phyloP scores from a whole-genome alignment of 2,888 invertebrate genomes.

The Nudaria mundana region DNA sequence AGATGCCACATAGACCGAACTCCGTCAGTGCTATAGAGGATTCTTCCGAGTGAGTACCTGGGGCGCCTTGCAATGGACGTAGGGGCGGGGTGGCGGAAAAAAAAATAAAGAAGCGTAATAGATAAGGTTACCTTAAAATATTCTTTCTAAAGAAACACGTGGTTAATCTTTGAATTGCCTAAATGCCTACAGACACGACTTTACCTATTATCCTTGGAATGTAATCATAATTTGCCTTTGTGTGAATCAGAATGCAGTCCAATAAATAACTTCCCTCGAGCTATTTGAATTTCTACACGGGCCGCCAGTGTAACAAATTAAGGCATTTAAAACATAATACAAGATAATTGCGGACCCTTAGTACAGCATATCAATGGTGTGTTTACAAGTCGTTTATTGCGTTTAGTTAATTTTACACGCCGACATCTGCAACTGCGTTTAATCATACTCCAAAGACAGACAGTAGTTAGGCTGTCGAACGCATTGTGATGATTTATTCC shows the following conservation, averaged over 20 bases:
- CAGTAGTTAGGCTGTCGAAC: slow-evolving; percentile 16
- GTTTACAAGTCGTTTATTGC: slow-evolving; percentile 32
- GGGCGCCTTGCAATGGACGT: too few species aligned
- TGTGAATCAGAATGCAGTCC: slow-evolving; percentile 14
- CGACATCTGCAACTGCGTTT: slow-evolving; percentile 7
- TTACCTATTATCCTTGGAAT: neutral
- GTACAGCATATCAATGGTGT: slow-evolving; percentile 36
- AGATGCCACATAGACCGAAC: too few species aligned
- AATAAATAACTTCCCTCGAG: slow-evolving; percentile 20
- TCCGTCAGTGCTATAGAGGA: too few species aligned
- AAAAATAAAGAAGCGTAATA: too few species aligned
- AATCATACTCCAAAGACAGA: too few species aligned
- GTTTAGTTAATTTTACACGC: slow-evolving; percentile 6
- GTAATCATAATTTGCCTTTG: slow-evolving; percentile 20
- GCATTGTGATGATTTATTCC: slow-evolving; percentile 5
- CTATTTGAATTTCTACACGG: slow-evolving; percentile 15
- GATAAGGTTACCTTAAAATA: too few species aligned
- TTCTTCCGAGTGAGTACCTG: too few species aligned
- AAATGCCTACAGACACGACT: too few species aligned
- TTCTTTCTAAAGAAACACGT: too few species aligned
- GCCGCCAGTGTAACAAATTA: slow-evolving; percentile 28
- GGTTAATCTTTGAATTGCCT: too few species aligned
- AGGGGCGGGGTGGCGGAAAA: too few species aligned
- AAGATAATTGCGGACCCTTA: slow-evolving; percentile 34
- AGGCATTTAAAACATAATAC: slow-evolving; percentile 31